Base-by-base conservation (phyloP, 2,113 vertebrate genomes). In the Corythornis vintsioides region DNA sequence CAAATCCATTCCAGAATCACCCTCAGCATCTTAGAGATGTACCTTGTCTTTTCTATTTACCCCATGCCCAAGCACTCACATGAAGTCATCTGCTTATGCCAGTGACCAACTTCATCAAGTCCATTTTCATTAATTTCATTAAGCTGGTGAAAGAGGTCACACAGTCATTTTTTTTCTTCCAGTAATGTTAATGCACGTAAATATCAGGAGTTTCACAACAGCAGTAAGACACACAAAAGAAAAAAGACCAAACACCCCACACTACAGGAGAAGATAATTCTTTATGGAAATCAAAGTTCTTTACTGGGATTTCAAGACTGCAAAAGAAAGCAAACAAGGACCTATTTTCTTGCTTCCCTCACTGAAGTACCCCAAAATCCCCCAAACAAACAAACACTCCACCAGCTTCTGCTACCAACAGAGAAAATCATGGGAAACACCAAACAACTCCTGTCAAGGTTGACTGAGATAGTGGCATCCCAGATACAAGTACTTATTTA, bases 221-320 rank as follows among this genome's bases (percentile, higher is more conserved):
- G 17, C 18, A 64, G 13, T 25, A 4, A 88, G 56, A 78, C 12
- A 18, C 9, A 63, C 25, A 33, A 55, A 50, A 50, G 22, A 50
- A 50, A 50, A 50, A 50, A 13, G 35, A 21, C 18, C 28, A 31
- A n/a, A 15, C 21, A 42, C 10, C 64, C 38, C 28, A 55, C 22
- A 63, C 18, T 4, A 6, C 3, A 3, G 2, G 1, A 3, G 3
- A 3, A 40, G 4, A 77, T 11, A 67, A 67, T 50, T n/a, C 42
- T 29, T 43, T 67, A 57, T 12, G 56, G 16, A 76, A 86, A 57
- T n/a, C 20, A 9, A 31, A 45, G 13, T 61, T 52, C 7, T 50
- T 57, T n/a, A 31, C 8, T 59, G 21, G 57, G 26, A 90, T 70
- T 70, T 86, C n/a, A 77, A 76, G 11, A 35, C 8, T 55, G n/a